phyloP scores from a whole-genome alignment of 2,113 vertebrate genomes.

The Bubalus kerabau region DNA sequence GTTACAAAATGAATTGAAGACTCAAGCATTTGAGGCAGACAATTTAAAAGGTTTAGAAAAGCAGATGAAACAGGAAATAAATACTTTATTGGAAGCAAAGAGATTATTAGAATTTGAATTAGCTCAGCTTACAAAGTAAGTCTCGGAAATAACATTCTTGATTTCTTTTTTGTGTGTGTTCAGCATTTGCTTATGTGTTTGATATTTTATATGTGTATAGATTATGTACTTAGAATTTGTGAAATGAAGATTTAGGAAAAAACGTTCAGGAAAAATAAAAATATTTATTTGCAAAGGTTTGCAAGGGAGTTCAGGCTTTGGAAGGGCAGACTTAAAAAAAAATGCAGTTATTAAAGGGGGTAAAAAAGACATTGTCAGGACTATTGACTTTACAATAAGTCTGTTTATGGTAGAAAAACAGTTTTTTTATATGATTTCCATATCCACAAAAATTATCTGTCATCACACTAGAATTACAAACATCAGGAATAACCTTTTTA shows the following conservation, averaged over 20 bases:
- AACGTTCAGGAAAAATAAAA: not conserved
- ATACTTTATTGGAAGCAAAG: slow-evolving; percentile 91
- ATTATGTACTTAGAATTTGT: slow-evolving; percentile 28
- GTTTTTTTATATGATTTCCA: not conserved
- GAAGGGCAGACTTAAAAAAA: not conserved
- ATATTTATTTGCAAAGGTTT: slow-evolving; percentile 15
- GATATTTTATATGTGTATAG: not conserved
- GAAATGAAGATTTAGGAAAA: slow-evolving; percentile 1
- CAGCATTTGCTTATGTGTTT: not conserved
- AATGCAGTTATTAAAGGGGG: not conserved
- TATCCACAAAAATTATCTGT: not conserved
- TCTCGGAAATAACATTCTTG: slow-evolving; percentile 41
- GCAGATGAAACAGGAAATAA: slow-evolving; percentile 98
- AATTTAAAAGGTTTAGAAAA: slow-evolving; percentile 94
- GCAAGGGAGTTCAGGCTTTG: not conserved
- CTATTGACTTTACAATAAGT: not conserved
- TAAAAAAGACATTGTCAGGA: not conserved
- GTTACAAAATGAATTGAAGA: slow-evolving; percentile 91
- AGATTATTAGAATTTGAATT: slow-evolving; percentile 96
- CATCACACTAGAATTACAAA: not conserved
- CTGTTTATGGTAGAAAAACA: not conserved
- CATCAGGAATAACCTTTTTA: not conserved
- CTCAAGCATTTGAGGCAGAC: slow-evolving; percentile 90
- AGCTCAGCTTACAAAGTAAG: slow-evolving; percentile 96
- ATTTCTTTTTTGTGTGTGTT: slow-evolving; percentile 20